Percentiles rank a stretch among this genome's conserved stretches.
These are phyloP conservation scores for Drosophila sturtevanti DNA, from an alignment of 1,140 invertebrate species.

Conservation along the genomic window DNA sequence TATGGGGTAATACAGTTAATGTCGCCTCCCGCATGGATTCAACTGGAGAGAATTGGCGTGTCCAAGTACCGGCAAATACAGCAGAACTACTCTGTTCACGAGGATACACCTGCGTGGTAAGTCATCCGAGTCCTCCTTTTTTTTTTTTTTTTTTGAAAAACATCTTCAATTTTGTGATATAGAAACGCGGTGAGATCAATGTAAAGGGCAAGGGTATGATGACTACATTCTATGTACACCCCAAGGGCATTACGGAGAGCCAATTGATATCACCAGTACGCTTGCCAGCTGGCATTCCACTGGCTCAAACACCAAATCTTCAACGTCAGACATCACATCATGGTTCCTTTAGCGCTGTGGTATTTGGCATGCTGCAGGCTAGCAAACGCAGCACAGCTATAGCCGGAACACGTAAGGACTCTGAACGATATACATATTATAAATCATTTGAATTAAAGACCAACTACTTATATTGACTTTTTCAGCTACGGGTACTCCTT, in stretches of 20 bases:
- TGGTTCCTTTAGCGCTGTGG: slow-evolving; percentile 91
- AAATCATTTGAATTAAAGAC: too few relatives aligned
- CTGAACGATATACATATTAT: neutral
- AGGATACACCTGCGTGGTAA: slow-evolving; percentile 79
- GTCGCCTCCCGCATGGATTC: slow-evolving; percentile 97
- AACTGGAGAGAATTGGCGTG: slow-evolving; percentile 92
- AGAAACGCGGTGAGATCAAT: slow-evolving; percentile 91
- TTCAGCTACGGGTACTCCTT: slow-evolving; percentile 81
- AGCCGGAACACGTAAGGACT: slow-evolving; percentile 82
- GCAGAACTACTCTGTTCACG: slow-evolving; percentile 84
- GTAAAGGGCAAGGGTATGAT: slow-evolving; percentile 98
- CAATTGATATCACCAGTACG: slow-evolving; percentile 78
- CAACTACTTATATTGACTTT: too few relatives aligned
- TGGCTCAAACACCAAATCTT: slow-evolving; percentile 82
- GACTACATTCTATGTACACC: slow-evolving; percentile 95
- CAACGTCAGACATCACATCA: slow-evolving; percentile 88
- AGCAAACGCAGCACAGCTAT: slow-evolving; percentile 86
- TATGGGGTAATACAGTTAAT: slow-evolving; percentile 98
- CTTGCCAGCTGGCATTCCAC: slow-evolving; percentile 72
- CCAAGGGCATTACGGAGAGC: slow-evolving; percentile 84
- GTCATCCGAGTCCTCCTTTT: slow-evolving; percentile 4
- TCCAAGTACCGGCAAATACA: slow-evolving; percentile 94
- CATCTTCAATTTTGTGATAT: slow-evolving; percentile 16
- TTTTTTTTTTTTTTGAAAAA: neutral
- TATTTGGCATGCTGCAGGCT: slow-evolving; percentile 93